Percentiles rank a stretch among this genome's conserved stretches.
phyloP scores from a whole-genome alignment of 2,113 vertebrate species.

The Petaurus breviceps region DNA sequence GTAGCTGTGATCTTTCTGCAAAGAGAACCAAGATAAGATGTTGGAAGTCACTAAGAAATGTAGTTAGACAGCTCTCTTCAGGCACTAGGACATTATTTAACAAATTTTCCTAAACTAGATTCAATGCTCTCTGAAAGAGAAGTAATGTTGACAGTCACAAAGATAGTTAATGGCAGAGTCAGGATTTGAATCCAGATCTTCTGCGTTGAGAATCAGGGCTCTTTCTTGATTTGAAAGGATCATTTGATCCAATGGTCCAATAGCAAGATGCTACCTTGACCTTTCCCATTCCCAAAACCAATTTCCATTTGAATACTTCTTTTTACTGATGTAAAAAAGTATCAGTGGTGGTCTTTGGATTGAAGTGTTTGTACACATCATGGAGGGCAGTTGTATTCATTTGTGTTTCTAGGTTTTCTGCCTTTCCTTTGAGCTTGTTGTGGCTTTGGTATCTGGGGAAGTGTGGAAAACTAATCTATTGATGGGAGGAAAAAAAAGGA shows the following conservation, averaged over 20 bases:
- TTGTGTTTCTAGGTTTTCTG: slow-evolving; percentile 43
- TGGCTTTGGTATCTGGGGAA: slow-evolving; percentile 39
- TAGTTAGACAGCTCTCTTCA: background rate
- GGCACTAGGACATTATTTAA: background rate
- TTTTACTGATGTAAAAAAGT: slow-evolving; percentile 63
- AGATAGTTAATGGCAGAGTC: background rate
- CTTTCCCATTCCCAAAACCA: slow-evolving; percentile 61
- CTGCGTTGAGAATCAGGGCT: background rate
- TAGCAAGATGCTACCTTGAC: slow-evolving; percentile 29
- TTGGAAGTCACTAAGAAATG: background rate
- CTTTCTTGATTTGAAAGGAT: background rate
- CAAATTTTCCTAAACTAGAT: background rate
- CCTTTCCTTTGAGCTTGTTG: slow-evolving; percentile 23
- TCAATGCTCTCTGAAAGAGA: background rate
- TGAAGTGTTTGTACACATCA: background rate
- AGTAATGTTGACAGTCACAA: background rate
- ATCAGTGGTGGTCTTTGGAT: slow-evolving; percentile 65
- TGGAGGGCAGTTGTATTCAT: slow-evolving; percentile 50
- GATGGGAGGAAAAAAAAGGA: background rate
- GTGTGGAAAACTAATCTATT: background rate
- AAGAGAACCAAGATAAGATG: background rate
- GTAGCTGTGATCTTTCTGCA: background rate
- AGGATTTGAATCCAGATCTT: background rate
- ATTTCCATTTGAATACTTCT: slow-evolving; percentile 76
- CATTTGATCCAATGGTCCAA: background rate